Base-by-base conservation (phyloP, 1,140 invertebrate species). In the Neodiprion pinetum region DNA sequence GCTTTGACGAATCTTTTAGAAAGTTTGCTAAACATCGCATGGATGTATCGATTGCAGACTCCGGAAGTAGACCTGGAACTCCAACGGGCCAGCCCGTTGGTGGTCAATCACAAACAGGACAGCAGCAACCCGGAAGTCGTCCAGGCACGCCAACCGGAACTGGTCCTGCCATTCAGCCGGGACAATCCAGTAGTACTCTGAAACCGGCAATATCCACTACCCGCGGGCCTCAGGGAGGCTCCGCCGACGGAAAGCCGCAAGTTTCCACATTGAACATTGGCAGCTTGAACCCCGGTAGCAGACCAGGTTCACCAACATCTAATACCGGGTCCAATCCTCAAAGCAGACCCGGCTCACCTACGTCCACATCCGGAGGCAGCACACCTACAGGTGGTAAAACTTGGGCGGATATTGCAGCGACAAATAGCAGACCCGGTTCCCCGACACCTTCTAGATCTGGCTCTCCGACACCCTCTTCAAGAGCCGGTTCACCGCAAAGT, bases 371-470 rank as follows among this genome's bases (percentile, higher is more conserved):
- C 8, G 76, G 76, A 28, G 28, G 28, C 9, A 28, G 0, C 28
- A 69, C 72, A 5, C 73, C 81, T 8, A 76, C 75, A 28, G 80
- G 76, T 70, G 72, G 72, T n/a, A 80, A 74, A 69, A 79, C 77
- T 11, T 88, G 84, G 83, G 85, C 85, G 7, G 77, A 86, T 8
- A 71, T 87, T 10, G 84, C 82, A 1, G 77, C 74, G 11, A 67
- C 71, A 68, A 81, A 80, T 17, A 78, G 73, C 14, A 78, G 71
- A 53, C 77, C 80, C 0, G 61, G 53, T n/a, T 84, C 81, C 0
- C 80, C 85, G 48, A 83, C 81, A 14, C 72, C 80, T 17, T 73
- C 80, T 0, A 82, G 72, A 75, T 76, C 80, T 1, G 48, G 72
- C 10, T 10, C 50, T 28, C 48, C 49, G 17, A 21, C 17, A 21